Conservation (phyloP, 1,140 invertebrate genomes). For the Propsilocerus akamusi region DNA sequence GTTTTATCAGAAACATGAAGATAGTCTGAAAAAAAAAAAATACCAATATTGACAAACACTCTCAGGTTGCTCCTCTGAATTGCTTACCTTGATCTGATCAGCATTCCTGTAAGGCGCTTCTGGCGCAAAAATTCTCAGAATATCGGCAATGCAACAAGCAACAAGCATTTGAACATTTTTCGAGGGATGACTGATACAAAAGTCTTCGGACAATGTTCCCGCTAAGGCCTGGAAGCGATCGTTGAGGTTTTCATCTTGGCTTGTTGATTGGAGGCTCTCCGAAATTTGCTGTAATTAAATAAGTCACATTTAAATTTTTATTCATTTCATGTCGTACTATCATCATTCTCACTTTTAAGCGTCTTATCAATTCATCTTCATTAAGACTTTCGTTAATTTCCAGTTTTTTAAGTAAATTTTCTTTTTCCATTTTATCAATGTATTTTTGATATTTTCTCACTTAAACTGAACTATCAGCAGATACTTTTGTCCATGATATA, state of each 20-base stretch:
- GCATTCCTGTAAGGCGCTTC: not conserved
- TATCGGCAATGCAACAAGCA: not conserved
- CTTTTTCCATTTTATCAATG: not conserved
- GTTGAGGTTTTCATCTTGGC: not conserved
- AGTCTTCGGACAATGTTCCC: not conserved
- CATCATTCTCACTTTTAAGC: not conserved
- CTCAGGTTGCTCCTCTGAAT: not conserved
- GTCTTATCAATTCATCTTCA: not conserved
- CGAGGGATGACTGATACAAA: not conserved
- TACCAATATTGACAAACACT: not conserved
- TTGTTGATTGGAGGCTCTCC: not conserved
- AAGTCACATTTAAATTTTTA: not conserved
- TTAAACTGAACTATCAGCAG: too few species aligned
- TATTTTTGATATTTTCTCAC: too few species aligned
- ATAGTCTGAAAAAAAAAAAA: not conserved
- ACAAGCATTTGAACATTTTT: not conserved
- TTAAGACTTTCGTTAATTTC: not conserved
- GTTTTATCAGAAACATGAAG: not conserved
- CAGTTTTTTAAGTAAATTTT: not conserved
- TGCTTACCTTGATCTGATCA: not conserved
- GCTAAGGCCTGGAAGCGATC: not conserved
- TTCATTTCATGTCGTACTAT: not conserved
- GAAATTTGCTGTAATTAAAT: not conserved
- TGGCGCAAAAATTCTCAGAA: not conserved
- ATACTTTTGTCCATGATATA: too few species aligned